Evolutionary conservation across 2,797 vertebrate species (phyloP), one percentile per base, ranked within the genome.

Genomic region (Tokudaia muenninki): DNA sequence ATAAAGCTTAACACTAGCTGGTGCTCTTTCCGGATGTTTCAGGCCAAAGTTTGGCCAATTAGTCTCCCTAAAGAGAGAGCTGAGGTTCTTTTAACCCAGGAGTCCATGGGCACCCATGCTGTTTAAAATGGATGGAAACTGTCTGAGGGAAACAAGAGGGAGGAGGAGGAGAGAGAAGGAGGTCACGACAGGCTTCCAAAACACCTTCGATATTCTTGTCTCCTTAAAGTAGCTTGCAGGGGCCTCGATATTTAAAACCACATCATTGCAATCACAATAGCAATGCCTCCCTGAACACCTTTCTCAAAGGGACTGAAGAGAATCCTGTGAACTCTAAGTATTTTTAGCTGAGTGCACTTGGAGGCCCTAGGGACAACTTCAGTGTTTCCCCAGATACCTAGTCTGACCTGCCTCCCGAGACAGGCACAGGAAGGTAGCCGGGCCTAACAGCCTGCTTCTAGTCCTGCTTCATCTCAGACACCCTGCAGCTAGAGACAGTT

Each of bases 301-400:
- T 86, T 61, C 63, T 83, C 75, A 65, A 52, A 87, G 61, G 44
- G 19, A 91, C 10, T 59, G 34, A 50, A 88, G 74, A 83, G 67
- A 95, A 94, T 92, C 90, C 95, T 86, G 59, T 52, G 61, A 81
- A 31, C 63, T 70, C 86, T 44, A 82, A 77, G 82, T 94, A 80
- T 94, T 97, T 94, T 97, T 95, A 94, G 92, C 88, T 63, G 88
- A 83, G 70, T 72, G 75, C 21, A 52, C 87, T 74, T 37, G 88
- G 82, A 94, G 55, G 80, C 34, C n/a, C n/a, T 37, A 88, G 72
- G 81, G 91, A 78, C 74, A 91, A 65, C 79, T 75, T 90, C 10
- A 52, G 79, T 50, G n/a, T 65, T 78, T 93, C 67, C 87, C 67
- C 79, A 75, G 22, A 75, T 37, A 87, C 84, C 75, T 90, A 83